Conservation (phyloP, 2,888 invertebrate species). For the Aspidapion aeneum region DNA sequence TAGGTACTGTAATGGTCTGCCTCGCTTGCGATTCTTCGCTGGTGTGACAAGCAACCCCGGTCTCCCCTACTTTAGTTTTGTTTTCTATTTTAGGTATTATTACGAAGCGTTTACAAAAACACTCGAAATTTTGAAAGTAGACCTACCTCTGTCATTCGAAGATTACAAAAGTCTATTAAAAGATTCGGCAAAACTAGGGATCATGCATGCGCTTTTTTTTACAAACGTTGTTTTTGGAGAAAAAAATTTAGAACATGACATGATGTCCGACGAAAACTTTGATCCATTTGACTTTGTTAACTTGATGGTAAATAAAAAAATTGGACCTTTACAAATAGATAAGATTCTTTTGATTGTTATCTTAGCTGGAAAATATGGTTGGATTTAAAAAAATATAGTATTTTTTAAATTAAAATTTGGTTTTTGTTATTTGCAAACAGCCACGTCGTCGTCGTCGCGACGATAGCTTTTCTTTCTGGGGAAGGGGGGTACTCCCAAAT, state of each 20-base stretch:
- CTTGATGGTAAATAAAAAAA: not conserved
- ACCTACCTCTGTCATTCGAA: constrained; percentile 11
- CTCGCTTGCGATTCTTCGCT: no score
- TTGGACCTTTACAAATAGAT: not conserved
- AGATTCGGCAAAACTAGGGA: not conserved
- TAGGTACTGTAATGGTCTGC: no score
- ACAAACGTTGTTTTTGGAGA: constrained; percentile 10
- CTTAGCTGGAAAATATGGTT: not conserved
- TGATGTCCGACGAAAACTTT: not conserved
- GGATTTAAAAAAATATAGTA: not conserved
- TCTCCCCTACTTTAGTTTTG: no score
- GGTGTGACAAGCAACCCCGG: no score
- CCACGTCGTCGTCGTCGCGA: no score
- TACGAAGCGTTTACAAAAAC: constrained; percentile 7
- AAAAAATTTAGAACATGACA: constrained; percentile 2
- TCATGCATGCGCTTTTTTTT: constrained; percentile 13
- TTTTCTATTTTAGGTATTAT: constrained; percentile 10
- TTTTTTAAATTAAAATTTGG: no score
- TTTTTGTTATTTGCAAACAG: no score
- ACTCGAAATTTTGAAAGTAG: constrained; percentile 1
- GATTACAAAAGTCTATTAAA: constrained; percentile 10
- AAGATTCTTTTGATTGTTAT: not conserved
- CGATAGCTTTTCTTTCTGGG: no score
- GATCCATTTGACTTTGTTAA: not conserved
- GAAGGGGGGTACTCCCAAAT: no score